Conservation (phyloP, 2,113 vertebrate genomes). For the Monopterus albus region DNA sequence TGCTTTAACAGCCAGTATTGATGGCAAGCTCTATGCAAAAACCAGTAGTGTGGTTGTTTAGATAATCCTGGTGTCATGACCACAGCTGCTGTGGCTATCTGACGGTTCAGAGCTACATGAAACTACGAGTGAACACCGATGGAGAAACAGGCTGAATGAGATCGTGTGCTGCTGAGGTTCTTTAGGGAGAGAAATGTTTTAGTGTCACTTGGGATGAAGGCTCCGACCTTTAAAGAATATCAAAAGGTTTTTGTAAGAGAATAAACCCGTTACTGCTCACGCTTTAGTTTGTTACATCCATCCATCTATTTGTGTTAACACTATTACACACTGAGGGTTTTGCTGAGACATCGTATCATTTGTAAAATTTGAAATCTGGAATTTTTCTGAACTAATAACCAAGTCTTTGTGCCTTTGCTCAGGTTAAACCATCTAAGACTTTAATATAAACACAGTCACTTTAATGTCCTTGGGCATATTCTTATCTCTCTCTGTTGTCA, state of each 20-base stretch:
- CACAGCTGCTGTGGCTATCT: conserved; percentile 15
- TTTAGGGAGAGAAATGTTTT: conserved; percentile 3
- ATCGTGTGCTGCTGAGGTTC: conserved; percentile 12
- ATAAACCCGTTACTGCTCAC: background rate
- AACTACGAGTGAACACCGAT: conserved; percentile 21
- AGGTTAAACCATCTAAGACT: background rate
- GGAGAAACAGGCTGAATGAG: conserved; percentile 27
- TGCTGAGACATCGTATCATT: background rate
- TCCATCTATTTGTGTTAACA: background rate
- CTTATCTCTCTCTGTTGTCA: background rate
- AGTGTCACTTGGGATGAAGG: background rate
- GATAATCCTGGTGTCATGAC: conserved; percentile 46
- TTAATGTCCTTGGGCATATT: background rate
- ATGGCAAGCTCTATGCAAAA: too few species aligned
- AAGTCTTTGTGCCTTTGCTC: background rate
- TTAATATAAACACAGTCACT: background rate
- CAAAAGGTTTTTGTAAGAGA: background rate
- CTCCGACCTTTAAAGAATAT: conserved; percentile 13
- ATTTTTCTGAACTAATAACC: background rate
- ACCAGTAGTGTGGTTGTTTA: conserved; percentile 10
- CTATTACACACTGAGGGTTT: too few species aligned
- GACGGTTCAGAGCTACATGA: conserved; percentile 14
- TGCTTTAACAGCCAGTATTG: too few species aligned
- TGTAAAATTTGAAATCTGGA: background rate
- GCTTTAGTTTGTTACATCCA: background rate